Evolutionary conservation across 2,113 vertebrate genomes (phyloP), one percentile per base, ranked within the genome.

Genomic region (Guaruba guarouba): DNA sequence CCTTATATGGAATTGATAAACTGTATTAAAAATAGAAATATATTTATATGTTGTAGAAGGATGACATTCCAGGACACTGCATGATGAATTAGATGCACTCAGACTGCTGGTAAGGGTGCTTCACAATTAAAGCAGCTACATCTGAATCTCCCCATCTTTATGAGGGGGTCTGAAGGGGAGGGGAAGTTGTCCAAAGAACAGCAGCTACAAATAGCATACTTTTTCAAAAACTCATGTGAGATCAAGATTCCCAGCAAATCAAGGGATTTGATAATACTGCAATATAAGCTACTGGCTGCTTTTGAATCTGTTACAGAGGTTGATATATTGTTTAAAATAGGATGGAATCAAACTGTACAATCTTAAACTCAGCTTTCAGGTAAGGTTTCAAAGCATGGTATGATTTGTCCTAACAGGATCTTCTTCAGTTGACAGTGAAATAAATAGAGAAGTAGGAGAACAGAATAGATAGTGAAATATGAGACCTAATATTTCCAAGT

Each of bases 11-110:
- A 92, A 79, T 9, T 3, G 31, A 46, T 78, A 63, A 62, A 49
- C 51, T 64, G 33, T 43, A 52, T 68, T 91, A 91, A 95, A 96
- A 95, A 86, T 84, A 95, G 73, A 83, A 88, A 59, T n/a, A 35
- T 63, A 41, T 80, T 88, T 90, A 57, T 78, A 48, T 35, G 29
- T 55, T 82, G 33, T 82, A 48, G 74, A 61, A 68, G 66, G 44
- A 64, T 76, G 62, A 76, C 86, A 75, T 89, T 91, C 69, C 81
- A 84, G 66, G 66, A 68, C 64, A 41, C 6, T 28, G 17, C 27
- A 44, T 9, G 46, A 86, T 66, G 54, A 90, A 67, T 92, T 37
- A 77, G 39, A 69, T 63, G 17, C 16, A 39, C 33, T 83, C 31
- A 51, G 17, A 70, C 46, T 43, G n/a, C 46, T 77, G 61, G 37